Base-by-base conservation (phyloP, 2,888 invertebrate species). In the Vesta saturnalis region DNA sequence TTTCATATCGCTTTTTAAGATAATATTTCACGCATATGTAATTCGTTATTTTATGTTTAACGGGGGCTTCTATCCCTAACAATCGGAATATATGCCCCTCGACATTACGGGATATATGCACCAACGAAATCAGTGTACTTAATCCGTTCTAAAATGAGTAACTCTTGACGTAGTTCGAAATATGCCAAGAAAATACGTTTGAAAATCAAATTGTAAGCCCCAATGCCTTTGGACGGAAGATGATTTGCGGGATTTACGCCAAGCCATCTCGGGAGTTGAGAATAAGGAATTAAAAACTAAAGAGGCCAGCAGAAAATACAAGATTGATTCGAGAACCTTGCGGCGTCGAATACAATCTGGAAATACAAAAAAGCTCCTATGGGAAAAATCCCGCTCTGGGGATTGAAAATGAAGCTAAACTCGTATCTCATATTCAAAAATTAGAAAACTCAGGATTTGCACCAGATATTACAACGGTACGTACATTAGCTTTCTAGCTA, bases 101-200 rank as follows among this genome's bases (percentile, higher is more conserved):
- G 47, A 47, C n/a, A 10, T 43, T 43, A 43, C 14, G 43, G 43
- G 43, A 47, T 47, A 15, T 47, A 16, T 47, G 47, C 47, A 47
- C 47, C 47, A 47, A 47, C 15, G 15, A 47, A 47, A 15, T 47
- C 16, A 15, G 47, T 47, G 47, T 47, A 47, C 47, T 47, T 43
- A 43, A 43, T 43, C 10, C 43, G n/a, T 47, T 47, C 47, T 47
- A 47, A 47, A 47, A 47, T 47, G 47, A 47, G 47, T 47, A 47
- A 47, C 14, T 47, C 6, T 47, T 47, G 16, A 14, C 47, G 47
- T 47, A 47, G 15, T 47, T 47, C 5, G 47, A 47, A 47, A 47
- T 47, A 47, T 47, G 47, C 47, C 47, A 47, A 47, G 47, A 47
- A 47, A 47, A 47, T 47, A 47, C 47, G 47, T 43, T 43, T 2